These are phyloP conservation scores for Nymphalis urticae DNA, from an alignment of 2,888 invertebrate genomes.

Conservation along the genomic window DNA sequence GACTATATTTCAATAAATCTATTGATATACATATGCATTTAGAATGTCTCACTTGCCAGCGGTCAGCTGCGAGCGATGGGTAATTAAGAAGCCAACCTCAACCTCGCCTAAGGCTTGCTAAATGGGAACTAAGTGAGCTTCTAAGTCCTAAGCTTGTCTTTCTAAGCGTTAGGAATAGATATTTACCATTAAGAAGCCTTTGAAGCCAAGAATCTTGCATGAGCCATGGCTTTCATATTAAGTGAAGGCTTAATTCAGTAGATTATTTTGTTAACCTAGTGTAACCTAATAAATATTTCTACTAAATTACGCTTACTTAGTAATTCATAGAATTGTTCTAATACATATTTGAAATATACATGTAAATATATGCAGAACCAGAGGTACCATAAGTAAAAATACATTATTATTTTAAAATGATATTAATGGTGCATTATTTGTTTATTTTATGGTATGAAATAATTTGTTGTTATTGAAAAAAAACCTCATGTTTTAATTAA, in stretches of 20 bases:
- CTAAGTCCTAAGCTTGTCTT: slow-evolving; percentile 63
- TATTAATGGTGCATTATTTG: too few species aligned
- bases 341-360: too few species aligned
- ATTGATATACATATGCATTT: slow-evolving; percentile 28
- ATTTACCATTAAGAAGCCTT: slow-evolving; percentile 33
- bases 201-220: slow-evolving; percentile 16
- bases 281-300: too few species aligned
- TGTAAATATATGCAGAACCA: too few species aligned
- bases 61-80: slow-evolving; percentile 75
- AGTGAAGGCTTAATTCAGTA: neutral
- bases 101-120: slow-evolving; percentile 65
- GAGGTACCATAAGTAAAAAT: too few species aligned
- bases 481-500: too few species aligned
- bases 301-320: too few species aligned
- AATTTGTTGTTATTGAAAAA: too few species aligned
- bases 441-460: too few species aligned
- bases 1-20: slow-evolving; percentile 19
- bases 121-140: slow-evolving; percentile 70
- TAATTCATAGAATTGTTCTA: too few species aligned
- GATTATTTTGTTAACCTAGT: neutral
- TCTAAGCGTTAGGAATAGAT: slow-evolving; percentile 50
- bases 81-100: slow-evolving; percentile 78
- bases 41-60: slow-evolving; percentile 61
- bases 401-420: too few species aligned
- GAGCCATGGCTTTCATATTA: slow-evolving; percentile 13